Percentiles rank a stretch among this genome's conserved stretches.
phyloP scores from a whole-genome alignment of 2,888 invertebrate species.

The Colletes collaris region DNA sequence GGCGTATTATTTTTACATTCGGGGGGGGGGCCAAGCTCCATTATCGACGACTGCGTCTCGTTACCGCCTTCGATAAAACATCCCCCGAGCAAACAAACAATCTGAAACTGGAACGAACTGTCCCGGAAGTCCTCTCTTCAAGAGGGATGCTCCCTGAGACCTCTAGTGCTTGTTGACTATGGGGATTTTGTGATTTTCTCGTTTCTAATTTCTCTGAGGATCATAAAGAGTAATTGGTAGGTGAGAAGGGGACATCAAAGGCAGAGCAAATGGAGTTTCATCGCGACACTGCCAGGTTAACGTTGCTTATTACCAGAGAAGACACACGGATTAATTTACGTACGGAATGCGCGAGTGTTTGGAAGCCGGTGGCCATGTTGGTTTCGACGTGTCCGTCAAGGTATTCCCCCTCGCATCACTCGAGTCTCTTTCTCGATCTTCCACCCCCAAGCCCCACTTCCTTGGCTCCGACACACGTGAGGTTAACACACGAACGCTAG shows the following conservation, averaged over 20 bases:
- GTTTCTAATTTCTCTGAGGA: background rate
- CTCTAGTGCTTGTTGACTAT: too few relatives aligned
- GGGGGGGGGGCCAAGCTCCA: slow-evolving; percentile 20
- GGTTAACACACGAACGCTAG: slow-evolving; percentile 52
- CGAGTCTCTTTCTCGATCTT: slow-evolving; percentile 59
- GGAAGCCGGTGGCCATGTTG: slow-evolving; percentile 73
- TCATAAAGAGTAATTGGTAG: slow-evolving; percentile 13
- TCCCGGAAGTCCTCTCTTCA: background rate
- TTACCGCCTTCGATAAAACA: slow-evolving; percentile 56
- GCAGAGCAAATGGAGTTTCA: slow-evolving; percentile 31
- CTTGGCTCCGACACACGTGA: slow-evolving; percentile 64
- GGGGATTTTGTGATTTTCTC: too few relatives aligned
- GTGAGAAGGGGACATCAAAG: slow-evolving; percentile 24
- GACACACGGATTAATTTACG: slow-evolving; percentile 59
- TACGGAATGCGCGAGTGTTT: slow-evolving; percentile 54
- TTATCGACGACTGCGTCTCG: slow-evolving; percentile 46
- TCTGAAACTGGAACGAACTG: slow-evolving; percentile 50
- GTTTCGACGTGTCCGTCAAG: slow-evolving; percentile 67
- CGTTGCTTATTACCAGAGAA: slow-evolving; percentile 12
- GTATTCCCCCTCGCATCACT: slow-evolving; percentile 51
- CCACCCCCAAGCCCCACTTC: slow-evolving; percentile 59
- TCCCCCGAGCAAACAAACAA: slow-evolving; percentile 51
- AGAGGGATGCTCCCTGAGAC: too few relatives aligned
- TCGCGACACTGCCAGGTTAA: background rate
- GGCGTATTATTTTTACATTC: slow-evolving; percentile 55